Conservation (phyloP, 1,140 invertebrate genomes). For the Atta colombica region DNA sequence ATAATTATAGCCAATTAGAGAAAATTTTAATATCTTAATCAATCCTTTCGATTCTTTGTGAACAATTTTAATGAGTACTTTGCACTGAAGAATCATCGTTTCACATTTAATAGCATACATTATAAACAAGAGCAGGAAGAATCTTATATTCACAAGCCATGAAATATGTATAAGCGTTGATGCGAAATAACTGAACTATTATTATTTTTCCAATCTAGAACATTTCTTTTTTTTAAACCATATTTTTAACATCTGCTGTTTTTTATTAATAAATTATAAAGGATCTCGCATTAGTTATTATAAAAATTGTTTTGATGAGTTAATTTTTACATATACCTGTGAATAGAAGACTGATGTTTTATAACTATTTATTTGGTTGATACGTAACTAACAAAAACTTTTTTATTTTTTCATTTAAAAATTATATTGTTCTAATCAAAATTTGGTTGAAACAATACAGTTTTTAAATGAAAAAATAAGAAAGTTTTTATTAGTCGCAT, state of each 20-base stretch:
- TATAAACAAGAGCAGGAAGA: background rate
- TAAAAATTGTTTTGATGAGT: too few species aligned
- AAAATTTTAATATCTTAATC: slow-evolving; percentile 15
- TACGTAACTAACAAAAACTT: too few species aligned
- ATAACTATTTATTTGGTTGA: too few species aligned
- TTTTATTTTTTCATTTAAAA: too few species aligned
- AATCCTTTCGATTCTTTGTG: background rate
- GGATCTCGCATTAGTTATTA: too few species aligned
- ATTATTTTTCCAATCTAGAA: background rate
- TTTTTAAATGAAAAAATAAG: too few species aligned
- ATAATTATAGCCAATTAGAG: slow-evolving; percentile 31
- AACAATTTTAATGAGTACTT: slow-evolving; percentile 9
- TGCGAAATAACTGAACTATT: background rate
- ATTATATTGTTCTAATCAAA: too few species aligned
- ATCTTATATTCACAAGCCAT: background rate
- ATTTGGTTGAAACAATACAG: too few species aligned
- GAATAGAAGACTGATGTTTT: too few species aligned
- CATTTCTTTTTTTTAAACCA: background rate
- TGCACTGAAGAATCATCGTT: background rate
- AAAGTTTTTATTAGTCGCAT: too few species aligned
- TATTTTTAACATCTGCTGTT: background rate
- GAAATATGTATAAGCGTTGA: background rate
- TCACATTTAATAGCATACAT: background rate
- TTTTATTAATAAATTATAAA: background rate
- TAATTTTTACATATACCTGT: too few species aligned